These are phyloP conservation scores for Trichonephila clavata DNA, from an alignment of 1,140 invertebrate species.

Conservation along the genomic window DNA sequence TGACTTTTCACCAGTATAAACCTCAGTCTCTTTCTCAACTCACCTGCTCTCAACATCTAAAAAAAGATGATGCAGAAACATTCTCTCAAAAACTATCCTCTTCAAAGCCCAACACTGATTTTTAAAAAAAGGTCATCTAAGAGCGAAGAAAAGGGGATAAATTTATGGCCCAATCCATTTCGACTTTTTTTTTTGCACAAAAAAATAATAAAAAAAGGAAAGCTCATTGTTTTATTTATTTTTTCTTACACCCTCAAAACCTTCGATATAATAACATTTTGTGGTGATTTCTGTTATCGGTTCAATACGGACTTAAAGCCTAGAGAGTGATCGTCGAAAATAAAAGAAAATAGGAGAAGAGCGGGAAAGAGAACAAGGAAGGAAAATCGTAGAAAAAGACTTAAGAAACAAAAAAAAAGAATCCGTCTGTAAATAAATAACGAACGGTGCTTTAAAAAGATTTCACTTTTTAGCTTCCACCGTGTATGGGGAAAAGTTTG, in stretches of 20 bases:
- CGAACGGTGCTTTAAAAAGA: conserved; percentile 64
- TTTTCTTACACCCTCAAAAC: conserved; percentile 31
- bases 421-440: conserved; percentile 66
- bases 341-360: conserved; percentile 24
- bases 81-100: conserved; percentile 10
- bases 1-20: not conserved
- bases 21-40: not conserved
- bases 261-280: conserved; percentile 67
- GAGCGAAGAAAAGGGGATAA: conserved; percentile 38
- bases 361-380: not conserved
- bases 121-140: conserved; percentile 26
- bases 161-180: conserved; percentile 72
- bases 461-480: conserved; percentile 34
- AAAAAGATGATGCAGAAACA: conserved; percentile 12
- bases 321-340: conserved; percentile 57
- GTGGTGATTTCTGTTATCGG: conserved; percentile 66
- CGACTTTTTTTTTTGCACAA: not conserved
- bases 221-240: conserved; percentile 42
- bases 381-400: conserved; percentile 16
- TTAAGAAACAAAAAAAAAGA: not conserved
- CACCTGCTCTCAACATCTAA: conserved; percentile 18
- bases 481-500: conserved; percentile 45
- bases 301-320: conserved; percentile 61
- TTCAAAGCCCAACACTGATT: not conserved
- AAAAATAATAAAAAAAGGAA: not conserved